Evolutionary conservation across 1,140 invertebrate genomes (phyloP).

Genomic region (Atopsyche davidsoni): DNA sequence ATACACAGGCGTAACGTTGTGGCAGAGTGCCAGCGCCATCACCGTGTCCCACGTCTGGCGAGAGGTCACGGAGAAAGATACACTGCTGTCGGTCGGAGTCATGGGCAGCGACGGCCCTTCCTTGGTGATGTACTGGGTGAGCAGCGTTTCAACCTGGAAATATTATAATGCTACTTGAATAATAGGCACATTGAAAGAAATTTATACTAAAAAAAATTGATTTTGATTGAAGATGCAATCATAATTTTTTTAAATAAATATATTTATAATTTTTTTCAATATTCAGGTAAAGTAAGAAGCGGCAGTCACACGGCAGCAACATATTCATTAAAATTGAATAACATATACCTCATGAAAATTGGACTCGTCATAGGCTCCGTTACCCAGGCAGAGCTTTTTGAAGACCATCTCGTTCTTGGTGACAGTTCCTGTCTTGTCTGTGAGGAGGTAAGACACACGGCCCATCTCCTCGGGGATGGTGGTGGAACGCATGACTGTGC

Average conservation of each 20-base stretch:
- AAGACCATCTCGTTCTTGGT: conserved; percentile 99
- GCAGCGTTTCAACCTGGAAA: conserved; percentile 41
- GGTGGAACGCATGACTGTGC: conserved; percentile 95
- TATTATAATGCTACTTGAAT: conserved; percentile 1
- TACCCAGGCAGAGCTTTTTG: conserved; percentile 88
- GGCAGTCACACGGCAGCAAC: no score
- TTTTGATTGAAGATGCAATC: no score
- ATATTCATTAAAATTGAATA: neutral
- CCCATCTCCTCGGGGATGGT: conserved; percentile 99
- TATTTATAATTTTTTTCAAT: no score
- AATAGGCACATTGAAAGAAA: neutral
- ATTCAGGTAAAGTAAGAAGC: no score
- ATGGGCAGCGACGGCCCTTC: conserved; percentile 35
- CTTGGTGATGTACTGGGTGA: conserved; percentile 45
- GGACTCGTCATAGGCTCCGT: conserved; percentile 79
- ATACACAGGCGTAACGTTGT: conserved; percentile 98
- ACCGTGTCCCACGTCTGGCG: conserved; percentile 82
- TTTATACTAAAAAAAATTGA: no score
- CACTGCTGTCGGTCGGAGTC: conserved; percentile 28
- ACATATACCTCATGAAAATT: conserved; percentile 74
- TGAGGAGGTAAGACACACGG: conserved; percentile 89
- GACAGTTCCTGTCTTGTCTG: conserved; percentile 97
- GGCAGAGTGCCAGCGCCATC: conserved; percentile 91
- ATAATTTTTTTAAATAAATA: no score
- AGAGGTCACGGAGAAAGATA: conserved; percentile 25